Conservation (phyloP, 2,888 invertebrate genomes). For the Lycocerus yunnanus region DNA sequence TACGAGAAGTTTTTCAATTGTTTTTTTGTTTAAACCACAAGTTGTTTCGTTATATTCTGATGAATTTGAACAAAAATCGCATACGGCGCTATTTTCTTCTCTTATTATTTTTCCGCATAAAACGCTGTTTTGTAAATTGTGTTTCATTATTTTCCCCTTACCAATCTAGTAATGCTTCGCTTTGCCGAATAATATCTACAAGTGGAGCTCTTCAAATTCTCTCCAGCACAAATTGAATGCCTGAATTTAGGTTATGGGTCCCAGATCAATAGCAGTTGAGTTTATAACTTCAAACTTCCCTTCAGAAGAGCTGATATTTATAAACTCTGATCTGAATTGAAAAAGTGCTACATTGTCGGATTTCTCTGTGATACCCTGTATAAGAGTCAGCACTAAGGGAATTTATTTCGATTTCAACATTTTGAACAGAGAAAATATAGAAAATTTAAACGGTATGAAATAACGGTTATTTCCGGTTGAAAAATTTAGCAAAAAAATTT, state of each 20-base stretch:
- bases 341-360: too few relatives aligned
- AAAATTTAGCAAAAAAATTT: neutral
- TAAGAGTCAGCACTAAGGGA: too few relatives aligned
- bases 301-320: neutral
- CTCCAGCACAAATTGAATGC: neutral
- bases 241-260: neutral
- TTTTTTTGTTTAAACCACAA: too few relatives aligned
- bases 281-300: neutral
- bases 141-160: neutral
- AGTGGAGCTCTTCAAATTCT: neutral
- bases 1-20: too few relatives aligned
- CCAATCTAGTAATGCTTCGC: neutral
- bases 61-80: neutral
- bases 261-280: neutral
- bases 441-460: neutral
- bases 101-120: neutral
- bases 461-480: neutral
- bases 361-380: too few relatives aligned
- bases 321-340: neutral
- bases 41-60: too few relatives aligned
- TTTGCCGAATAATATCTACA: neutral
- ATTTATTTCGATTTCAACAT: too few relatives aligned
- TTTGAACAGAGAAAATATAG: too few relatives aligned
- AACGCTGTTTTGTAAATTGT: neutral
- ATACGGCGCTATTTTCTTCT: neutral